Evolutionary conservation across 2,113 vertebrate species (phyloP).

Genomic region (Malurus melanocephalus): DNA sequence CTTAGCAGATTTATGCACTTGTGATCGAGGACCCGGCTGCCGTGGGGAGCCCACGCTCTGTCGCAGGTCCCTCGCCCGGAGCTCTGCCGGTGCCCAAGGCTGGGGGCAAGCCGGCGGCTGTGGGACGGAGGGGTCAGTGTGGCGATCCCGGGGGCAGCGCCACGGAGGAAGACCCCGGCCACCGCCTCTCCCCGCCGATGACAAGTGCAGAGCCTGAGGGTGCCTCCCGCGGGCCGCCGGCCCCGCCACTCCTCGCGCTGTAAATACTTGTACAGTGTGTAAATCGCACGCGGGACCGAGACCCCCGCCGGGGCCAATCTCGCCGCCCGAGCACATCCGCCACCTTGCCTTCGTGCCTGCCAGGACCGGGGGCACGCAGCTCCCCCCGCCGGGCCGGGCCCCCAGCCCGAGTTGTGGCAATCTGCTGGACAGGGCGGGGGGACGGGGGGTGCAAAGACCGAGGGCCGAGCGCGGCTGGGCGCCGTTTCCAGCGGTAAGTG

Average conservation of each 20-base stretch:
- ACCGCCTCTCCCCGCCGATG: neutral
- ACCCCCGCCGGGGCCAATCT: conserved; percentile 70
- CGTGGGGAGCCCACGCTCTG: neutral
- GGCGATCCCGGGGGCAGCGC: neutral
- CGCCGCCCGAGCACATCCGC: conserved; percentile 78
- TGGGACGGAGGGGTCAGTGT: neutral
- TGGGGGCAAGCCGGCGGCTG: neutral
- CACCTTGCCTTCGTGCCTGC: conserved; percentile 68
- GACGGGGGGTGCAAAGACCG: conserved; percentile 58
- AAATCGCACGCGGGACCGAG: conserved; percentile 67
- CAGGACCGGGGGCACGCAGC: conserved; percentile 66
- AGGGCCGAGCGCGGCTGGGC: conserved; percentile 73
- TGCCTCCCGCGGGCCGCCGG: conserved; percentile 13
- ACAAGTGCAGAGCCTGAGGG: conserved; percentile 33
- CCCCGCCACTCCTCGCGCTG: conserved; percentile 68
- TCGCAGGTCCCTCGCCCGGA: neutral
- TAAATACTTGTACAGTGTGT: conserved; percentile 94
- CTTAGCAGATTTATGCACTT: conserved; percentile 81
- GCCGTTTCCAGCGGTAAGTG: conserved; percentile 86
- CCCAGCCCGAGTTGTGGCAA: neutral
- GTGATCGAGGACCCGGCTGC: conserved; percentile 60
- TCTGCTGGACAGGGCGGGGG: neutral
- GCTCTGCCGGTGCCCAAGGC: neutral
- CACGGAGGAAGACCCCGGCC: neutral
- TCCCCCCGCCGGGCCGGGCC: conserved; percentile 72